These are phyloP conservation scores for Edolisoma coerulescens DNA, from an alignment of 2,113 vertebrate species.

Conservation along the genomic window DNA sequence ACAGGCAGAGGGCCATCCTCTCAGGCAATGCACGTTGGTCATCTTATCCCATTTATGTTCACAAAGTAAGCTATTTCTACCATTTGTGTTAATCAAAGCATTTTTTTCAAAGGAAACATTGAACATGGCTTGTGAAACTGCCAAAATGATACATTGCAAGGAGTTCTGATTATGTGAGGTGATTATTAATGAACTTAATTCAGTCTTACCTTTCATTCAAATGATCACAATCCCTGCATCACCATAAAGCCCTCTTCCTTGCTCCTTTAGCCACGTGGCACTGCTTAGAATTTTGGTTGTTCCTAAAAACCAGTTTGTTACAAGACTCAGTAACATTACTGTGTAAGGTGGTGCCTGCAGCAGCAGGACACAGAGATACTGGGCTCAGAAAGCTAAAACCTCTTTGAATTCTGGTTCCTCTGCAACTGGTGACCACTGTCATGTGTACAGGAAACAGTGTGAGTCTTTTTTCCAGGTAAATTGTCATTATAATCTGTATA, in stretches of 20 bases:
- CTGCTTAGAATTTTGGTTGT: background rate
- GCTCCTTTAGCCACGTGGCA: background rate
- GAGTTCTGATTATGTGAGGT: background rate
- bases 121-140: background rate
- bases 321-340: background rate
- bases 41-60: constrained; percentile 95
- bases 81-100: background rate
- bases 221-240: background rate
- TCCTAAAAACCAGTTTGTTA: background rate
- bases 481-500: background rate
- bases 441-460: background rate
- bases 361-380: background rate
- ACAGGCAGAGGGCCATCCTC: constrained; percentile 95
- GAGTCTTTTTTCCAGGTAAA: background rate
- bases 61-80: constrained; percentile 84
- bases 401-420: background rate
- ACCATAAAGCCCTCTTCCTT: background rate
- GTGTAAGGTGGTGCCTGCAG: background rate
- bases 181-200: background rate
- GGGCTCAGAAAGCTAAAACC: background rate
- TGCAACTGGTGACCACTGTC: background rate
- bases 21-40: constrained; percentile 91
- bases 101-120: background rate
- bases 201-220: background rate
- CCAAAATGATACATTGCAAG: background rate